Conservation (phyloP, 2,113 vertebrate species). For the Jacana jacana region DNA sequence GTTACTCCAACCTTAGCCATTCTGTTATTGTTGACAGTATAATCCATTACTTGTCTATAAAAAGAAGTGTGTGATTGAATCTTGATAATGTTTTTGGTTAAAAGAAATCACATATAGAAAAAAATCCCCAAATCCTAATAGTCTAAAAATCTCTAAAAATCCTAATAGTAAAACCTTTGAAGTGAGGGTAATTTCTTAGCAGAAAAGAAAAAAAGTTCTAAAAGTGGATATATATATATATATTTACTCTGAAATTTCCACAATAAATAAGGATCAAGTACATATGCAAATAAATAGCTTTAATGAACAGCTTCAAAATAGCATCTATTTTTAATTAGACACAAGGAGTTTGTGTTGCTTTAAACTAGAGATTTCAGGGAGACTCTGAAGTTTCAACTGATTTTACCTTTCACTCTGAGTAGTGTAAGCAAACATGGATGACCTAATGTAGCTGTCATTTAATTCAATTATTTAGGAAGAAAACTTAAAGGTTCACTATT, state of each 20-base stretch:
- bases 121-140: neutral
- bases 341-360: neutral
- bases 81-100: constrained; percentile 14
- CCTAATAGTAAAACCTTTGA: constrained; percentile 49
- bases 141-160: neutral
- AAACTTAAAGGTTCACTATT: neutral
- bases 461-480: neutral
- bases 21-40: neutral
- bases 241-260: constrained; percentile 24
- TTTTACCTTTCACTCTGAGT: neutral
- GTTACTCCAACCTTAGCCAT: neutral
- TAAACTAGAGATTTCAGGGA: neutral
- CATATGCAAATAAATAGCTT: constrained; percentile 52
- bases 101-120: constrained; percentile 28
- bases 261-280: constrained; percentile 43
- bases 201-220: constrained; percentile 7
- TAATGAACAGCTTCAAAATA: neutral
- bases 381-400: neutral
- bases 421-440: neutral
- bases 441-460: neutral
- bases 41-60: constrained; percentile 29
- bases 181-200: constrained; percentile 29
- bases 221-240: neutral
- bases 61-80: constrained; percentile 1
- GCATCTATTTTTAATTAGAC: neutral